phyloP scores from a whole-genome alignment of 2,797 vertebrate species.

The Loris lydekkerianus region DNA sequence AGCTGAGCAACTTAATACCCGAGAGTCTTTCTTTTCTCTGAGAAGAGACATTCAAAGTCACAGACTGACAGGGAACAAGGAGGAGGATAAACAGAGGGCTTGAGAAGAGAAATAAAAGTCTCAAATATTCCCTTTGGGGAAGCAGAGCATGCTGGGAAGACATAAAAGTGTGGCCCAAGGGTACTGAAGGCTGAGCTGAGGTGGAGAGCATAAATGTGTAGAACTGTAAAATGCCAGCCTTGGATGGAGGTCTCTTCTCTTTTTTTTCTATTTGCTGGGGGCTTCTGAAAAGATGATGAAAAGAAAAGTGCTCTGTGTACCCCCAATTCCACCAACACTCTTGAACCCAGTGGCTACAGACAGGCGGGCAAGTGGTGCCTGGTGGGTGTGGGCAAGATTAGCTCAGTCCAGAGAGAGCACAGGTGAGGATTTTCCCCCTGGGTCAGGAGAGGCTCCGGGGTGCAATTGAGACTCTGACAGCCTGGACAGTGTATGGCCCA shows the following conservation, averaged over 20 bases:
- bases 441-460: not conserved
- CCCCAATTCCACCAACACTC: not conserved
- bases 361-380: not conserved
- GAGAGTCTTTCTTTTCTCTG: slow-evolving; percentile 50
- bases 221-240: not conserved
- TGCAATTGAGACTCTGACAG: not conserved
- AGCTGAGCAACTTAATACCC: not conserved
- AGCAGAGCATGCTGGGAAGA: slow-evolving; percentile 74
- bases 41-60: slow-evolving; percentile 70
- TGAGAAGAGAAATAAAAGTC: slow-evolving; percentile 64
- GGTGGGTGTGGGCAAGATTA: not conserved
- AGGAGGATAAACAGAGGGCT: slow-evolving; percentile 53
- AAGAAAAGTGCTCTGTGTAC: not conserved
- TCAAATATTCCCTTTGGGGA: slow-evolving; percentile 66
- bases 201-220: slow-evolving; percentile 2
- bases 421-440: not conserved
- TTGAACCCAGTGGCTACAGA: not conserved
- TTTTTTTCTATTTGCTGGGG: not conserved
- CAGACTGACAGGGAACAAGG: slow-evolving; percentile 17
- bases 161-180: slow-evolving; percentile 49
- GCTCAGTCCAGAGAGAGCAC: not conserved
- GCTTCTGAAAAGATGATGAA: slow-evolving; percentile 21
- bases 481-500: not conserved
- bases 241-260: not conserved
- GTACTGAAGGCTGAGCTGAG: slow-evolving; percentile 34